Base-by-base conservation (phyloP, 2,888 invertebrate genomes). In the Gisinianus flammeolus region DNA sequence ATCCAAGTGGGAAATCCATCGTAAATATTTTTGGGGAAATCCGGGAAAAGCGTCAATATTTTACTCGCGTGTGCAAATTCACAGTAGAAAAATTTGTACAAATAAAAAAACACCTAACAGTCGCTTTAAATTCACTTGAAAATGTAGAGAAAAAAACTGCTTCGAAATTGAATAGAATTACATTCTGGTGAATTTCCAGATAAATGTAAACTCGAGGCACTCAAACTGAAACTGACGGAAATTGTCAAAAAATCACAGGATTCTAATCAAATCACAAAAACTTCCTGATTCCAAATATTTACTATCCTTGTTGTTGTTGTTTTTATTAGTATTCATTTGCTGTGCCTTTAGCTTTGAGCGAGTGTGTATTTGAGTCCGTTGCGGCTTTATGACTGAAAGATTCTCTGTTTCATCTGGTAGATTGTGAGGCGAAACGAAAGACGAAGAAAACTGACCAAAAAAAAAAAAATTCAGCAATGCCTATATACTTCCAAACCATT, bases 371-470 rank as follows among this genome's bases (percentile, higher is more conserved):
- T 30, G 67, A 33, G 35, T 33, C 35, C 5, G 67, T 67, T n/a
- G 33, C 19, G 33, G 67, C n/a, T n/a, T 16, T 67, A n/a, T 30
- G 28, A 66, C 24, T 30, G 31, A 19, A 2, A n/a, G 2, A 10
- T 62, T 24, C 62, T 2, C 44, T 44, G 12, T 12, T 44, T 44
- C 8, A 44, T 44, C 44, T 26, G 3, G 62, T 62, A 62, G 62
- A 19, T 26, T 62, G 26, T 24, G 67, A 72, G 79, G 54, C 72
- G 76, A 71, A 73, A 73, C 77, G 35, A 79, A 79, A 76, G n/a
- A n/a, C n/a, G n/a, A n/a, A n/a, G 26, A 62, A 68, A 76, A 79
- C 76, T 79, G 79, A 79, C 79, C 73, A 79, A 76, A 77, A 77
- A n/a, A n/a, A n/a, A n/a, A n/a, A n/a, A n/a, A n/a, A n/a, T n/a